These are phyloP conservation scores for Sthenelais limicola DNA, from an alignment of 2,888 invertebrate genomes.

Conservation along the genomic window DNA sequence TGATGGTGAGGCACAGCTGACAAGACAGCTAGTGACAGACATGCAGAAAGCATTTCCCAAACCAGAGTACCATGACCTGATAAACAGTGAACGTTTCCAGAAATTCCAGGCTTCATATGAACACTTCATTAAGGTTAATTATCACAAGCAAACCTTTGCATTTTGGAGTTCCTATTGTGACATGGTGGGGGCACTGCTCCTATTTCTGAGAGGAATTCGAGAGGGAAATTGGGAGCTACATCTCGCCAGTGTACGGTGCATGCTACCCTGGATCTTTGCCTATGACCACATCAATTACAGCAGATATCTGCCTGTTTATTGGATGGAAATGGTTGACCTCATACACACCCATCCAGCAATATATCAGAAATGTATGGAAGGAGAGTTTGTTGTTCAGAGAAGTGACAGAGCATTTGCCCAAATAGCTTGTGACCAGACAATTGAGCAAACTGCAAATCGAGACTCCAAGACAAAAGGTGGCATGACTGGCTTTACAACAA, in stretches of 20 bases:
- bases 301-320: neutral
- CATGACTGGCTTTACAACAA: slow-evolving; percentile 1
- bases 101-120: neutral
- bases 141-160: slow-evolving; percentile 13
- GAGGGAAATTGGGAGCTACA: slow-evolving; percentile 1
- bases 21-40: neutral
- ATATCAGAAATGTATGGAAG: neutral
- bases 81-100: neutral
- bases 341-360: neutral
- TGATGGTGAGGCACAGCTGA: neutral
- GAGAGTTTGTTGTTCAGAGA: slow-evolving; percentile 15
- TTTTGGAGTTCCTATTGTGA: slow-evolving; percentile 41
- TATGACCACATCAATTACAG: neutral
- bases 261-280: slow-evolving; percentile 11
- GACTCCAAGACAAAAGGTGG: slow-evolving; percentile 26
- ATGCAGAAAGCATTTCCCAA: neutral
- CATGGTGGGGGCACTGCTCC: slow-evolving; percentile 40
- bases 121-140: neutral
- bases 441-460: slow-evolving; percentile 32
- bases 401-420: slow-evolving; percentile 1
- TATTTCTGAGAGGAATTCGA: slow-evolving; percentile 37
- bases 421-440: slow-evolving; percentile 21
- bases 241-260: neutral
- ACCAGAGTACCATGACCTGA: neutral
- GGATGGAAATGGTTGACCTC: slow-evolving; percentile 5